A percentile compares a stretch with the other conserved stretches of the same genome.
Conservation (phyloP, 2,797 vertebrate genomes). For the Gambusia yucatana region DNA sequence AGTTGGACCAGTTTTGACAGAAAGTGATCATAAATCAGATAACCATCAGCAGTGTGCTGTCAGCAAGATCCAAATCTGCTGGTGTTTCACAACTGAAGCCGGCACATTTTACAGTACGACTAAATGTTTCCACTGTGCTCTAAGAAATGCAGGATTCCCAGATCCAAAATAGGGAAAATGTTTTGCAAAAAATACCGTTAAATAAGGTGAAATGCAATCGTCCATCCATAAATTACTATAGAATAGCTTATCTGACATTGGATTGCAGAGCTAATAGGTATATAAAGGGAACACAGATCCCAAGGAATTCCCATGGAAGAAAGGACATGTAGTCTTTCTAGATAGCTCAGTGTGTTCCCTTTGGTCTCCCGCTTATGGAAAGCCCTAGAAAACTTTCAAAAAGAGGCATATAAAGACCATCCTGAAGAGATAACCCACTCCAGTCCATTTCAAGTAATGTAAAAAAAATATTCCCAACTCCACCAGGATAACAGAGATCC, state of each 20-base stretch:
- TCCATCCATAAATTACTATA: neutral
- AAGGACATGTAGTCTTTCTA: neutral
- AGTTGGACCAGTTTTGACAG: neutral
- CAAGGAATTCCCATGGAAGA: neutral
- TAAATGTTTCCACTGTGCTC: neutral
- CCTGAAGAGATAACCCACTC: neutral
- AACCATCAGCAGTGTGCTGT: neutral
- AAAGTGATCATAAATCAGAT: slow-evolving; percentile 8
- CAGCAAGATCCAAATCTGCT: neutral
- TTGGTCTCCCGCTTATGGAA: neutral
- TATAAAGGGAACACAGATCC: neutral
- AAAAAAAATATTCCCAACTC: neutral
- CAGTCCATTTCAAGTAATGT: neutral
- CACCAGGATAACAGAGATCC: neutral
- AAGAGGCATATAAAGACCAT: neutral
- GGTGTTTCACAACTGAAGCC: neutral
- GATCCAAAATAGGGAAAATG: neutral
- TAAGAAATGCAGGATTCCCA: neutral
- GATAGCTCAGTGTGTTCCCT: neutral
- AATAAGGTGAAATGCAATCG: neutral
- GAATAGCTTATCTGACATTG: neutral
- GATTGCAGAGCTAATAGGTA: neutral
- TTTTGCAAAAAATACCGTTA: neutral
- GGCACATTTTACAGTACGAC: neutral
- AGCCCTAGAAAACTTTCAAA: neutral